Percentiles rank a stretch among this genome's conserved stretches.
phyloP scores from a whole-genome alignment of 2,797 vertebrate genomes.

The Oryzias dopingdopingensis region DNA sequence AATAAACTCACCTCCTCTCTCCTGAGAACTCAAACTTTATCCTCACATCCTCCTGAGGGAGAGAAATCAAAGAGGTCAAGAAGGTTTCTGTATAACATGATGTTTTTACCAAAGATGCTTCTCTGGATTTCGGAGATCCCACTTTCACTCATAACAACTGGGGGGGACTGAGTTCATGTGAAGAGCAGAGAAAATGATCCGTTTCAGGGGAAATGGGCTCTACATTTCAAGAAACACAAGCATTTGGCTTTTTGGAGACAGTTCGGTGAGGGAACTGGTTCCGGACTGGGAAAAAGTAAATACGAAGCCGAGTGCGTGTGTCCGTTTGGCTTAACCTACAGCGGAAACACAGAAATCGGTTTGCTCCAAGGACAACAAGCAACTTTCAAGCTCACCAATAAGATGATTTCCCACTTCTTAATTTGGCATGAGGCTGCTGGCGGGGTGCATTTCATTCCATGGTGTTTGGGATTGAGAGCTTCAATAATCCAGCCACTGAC shows the following conservation, averaged over 20 bases:
- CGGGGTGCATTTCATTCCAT: no score
- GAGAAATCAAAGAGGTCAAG: slow-evolving; percentile 12
- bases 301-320: slow-evolving; percentile 1
- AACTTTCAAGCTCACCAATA: slow-evolving; percentile 7
- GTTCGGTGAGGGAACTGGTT: slow-evolving; percentile 8
- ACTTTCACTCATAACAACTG: slow-evolving; percentile 4
- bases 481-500: background rate
- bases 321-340: slow-evolving; percentile 8
- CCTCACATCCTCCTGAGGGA: slow-evolving; percentile 80
- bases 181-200: slow-evolving; percentile 1
- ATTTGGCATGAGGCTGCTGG: background rate
- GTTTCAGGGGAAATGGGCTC: slow-evolving; percentile 5
- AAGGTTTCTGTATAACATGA: background rate
- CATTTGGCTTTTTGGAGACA: slow-evolving; percentile 2
- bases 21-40: slow-evolving; percentile 91
- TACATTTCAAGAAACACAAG: slow-evolving; percentile 4
- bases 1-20: slow-evolving; percentile 85
- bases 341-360: slow-evolving; percentile 13
- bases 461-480: background rate
- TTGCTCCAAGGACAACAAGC: slow-evolving; percentile 25
- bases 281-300: slow-evolving; percentile 9
- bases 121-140: slow-evolving; percentile 5
- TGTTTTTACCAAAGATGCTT: slow-evolving; percentile 6
- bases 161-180: background rate
- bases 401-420: slow-evolving; percentile 2